Evolutionary conservation across 2,888 invertebrate species (phyloP).

Genomic region (Teinopalpus imperialis): DNA sequence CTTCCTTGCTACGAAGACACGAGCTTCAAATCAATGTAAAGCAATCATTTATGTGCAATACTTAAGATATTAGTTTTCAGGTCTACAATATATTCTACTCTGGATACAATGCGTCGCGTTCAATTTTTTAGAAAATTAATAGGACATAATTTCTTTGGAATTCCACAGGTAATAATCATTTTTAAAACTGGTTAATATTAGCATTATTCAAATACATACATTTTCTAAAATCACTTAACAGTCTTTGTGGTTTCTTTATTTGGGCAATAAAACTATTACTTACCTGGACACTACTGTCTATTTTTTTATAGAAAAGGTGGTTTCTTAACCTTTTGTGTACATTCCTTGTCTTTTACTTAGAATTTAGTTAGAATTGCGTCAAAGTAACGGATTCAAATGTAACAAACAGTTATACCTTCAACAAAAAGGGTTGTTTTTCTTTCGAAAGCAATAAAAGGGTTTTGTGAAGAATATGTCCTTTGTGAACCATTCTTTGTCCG

Average conservation of each 20-base stretch:
- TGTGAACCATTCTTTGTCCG: slow-evolving; percentile 70
- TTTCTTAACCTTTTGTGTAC: slow-evolving; percentile 13
- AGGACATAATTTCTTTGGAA: too few relatives aligned
- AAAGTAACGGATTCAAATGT: slow-evolving; percentile 58
- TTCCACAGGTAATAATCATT: too few relatives aligned
- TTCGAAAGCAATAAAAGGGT: slow-evolving; percentile 66
- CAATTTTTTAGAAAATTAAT: too few relatives aligned
- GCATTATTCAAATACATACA: not conserved
- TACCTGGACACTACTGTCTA: slow-evolving; percentile 11
- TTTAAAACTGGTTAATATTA: too few relatives aligned
- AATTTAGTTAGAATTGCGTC: slow-evolving; percentile 59
- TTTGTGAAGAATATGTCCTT: slow-evolving; percentile 54
- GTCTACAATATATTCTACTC: too few relatives aligned
- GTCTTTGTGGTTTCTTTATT: slow-evolving; percentile 2
- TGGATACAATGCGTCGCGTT: too few relatives aligned
- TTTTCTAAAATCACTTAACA: not conserved
- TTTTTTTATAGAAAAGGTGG: not conserved
- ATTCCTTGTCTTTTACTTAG: slow-evolving; percentile 44
- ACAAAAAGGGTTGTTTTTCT: slow-evolving; percentile 75
- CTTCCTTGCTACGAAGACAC: too few relatives aligned
- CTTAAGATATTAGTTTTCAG: too few relatives aligned
- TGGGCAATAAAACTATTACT: slow-evolving; percentile 4
- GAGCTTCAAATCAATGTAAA: too few relatives aligned
- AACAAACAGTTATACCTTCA: slow-evolving; percentile 57
- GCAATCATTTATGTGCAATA: too few relatives aligned